Base-by-base conservation (phyloP, 1,140 invertebrate species). In the Zaprionus ghesquierei region DNA sequence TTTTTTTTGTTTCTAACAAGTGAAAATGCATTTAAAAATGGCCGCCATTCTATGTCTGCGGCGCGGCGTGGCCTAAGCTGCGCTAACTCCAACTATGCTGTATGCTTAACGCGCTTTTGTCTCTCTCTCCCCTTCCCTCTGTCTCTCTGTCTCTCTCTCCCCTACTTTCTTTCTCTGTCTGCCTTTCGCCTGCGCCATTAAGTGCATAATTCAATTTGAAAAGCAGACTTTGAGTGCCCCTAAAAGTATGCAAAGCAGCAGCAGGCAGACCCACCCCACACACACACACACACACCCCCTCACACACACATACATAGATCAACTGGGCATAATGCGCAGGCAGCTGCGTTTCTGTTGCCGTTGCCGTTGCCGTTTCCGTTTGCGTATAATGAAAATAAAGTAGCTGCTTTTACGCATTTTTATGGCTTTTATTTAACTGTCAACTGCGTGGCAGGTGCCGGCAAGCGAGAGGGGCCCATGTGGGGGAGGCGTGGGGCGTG, bases 361-460 rank as follows among this genome's bases (percentile, higher is more conserved):
- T 15, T 46, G 20, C 18, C 60, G 62, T 51, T 60, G 59, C 46
- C 69, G 13, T 15, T 60, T 63, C 46, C 69, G 13, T 15, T 46
- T 29, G 12, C 60, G 62, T 51, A 53, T 86, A 86, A 86, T 87
- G 82, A 81, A 86, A 86, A 87, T 86, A 86, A 86, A 86, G 78
- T 76, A 86, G 82, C 82, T 81, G 82, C 82, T 86, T 86, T 81
- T 87, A 81, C 82, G 81, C 82, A 81, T 87, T 86, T 86, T 81
- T 87, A 81, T 87, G 82, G 82, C 69, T 76, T 72, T 84, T 77
- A 82, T 79, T 76, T 71, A 65, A 69, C 64, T 84, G 79, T 81
- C 79, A 78, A 69, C 78, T 49, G 59, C 8, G 27, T 27, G 59
- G 25, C 13, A 46, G 29, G 51, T 56, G 31, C n/a, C n/a, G 20